Evolutionary conservation across 2,113 vertebrate species (phyloP).

Genomic region (Saccopteryx leptura): DNA sequence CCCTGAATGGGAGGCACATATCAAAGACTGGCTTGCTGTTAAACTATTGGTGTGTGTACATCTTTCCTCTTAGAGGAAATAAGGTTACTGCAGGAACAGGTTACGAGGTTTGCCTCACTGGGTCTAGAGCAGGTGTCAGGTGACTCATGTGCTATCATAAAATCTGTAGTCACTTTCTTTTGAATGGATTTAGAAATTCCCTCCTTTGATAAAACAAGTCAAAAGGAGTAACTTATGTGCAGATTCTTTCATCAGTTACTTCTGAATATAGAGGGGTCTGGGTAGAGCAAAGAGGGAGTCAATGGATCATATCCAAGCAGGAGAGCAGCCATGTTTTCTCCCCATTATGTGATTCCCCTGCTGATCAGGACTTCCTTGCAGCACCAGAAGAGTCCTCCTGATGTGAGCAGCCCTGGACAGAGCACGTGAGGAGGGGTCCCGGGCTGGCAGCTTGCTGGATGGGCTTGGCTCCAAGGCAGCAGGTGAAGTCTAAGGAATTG

Average conservation of each 20-base stretch:
- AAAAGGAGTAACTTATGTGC: constrained; percentile 78
- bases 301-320: constrained; percentile 32
- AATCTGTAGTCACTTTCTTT: constrained; percentile 73
- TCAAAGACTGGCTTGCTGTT: constrained; percentile 75
- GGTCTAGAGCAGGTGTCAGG: constrained; percentile 75
- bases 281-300: constrained; percentile 32
- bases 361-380: neutral
- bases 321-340: constrained; percentile 64
- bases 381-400: neutral
- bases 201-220: constrained; percentile 68
- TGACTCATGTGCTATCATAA: constrained; percentile 64
- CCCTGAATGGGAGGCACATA: constrained; percentile 80
- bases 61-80: constrained; percentile 75
- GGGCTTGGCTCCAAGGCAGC: neutral
- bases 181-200: constrained; percentile 73
- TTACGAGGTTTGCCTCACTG: constrained; percentile 56
- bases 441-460: constrained; percentile 14
- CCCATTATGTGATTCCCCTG: neutral
- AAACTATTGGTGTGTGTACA: constrained; percentile 59
- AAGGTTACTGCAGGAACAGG: constrained; percentile 79
- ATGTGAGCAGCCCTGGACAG: neutral
- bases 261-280: constrained; percentile 58
- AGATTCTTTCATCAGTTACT: constrained; percentile 70
- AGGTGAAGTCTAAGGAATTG: constrained; percentile 49
- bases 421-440: neutral